These are phyloP conservation scores for Hypomecis punctinalis DNA, from an alignment of 2,888 invertebrate species.

Conservation along the genomic window DNA sequence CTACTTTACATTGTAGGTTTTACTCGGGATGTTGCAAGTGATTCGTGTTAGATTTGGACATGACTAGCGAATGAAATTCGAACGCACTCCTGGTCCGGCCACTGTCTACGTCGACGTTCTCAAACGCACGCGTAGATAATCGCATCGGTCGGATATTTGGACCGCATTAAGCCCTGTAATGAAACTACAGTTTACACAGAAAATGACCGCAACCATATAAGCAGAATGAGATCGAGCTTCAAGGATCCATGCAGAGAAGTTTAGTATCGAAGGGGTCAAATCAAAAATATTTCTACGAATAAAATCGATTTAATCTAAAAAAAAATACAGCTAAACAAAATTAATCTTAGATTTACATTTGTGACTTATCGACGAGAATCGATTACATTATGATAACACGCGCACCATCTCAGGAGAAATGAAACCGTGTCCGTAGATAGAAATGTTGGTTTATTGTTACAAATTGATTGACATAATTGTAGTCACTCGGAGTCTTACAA, in stretches of 20 bases:
- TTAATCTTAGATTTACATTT: slow-evolving; percentile 53
- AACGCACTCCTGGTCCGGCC: slow-evolving; percentile 33
- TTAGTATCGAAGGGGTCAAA: slow-evolving; percentile 53
- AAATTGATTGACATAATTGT: slow-evolving; percentile 63
- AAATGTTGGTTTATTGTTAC: slow-evolving; percentile 63
- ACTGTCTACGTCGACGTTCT: slow-evolving; percentile 36
- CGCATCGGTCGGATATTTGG: slow-evolving; percentile 37
- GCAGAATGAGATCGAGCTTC: slow-evolving; percentile 48
- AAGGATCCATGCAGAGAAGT: slow-evolving; percentile 60
- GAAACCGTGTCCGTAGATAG: slow-evolving; percentile 61
- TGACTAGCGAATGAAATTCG: slow-evolving; percentile 37
- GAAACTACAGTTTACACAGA: slow-evolving; percentile 50
- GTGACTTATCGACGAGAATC: slow-evolving; percentile 41
- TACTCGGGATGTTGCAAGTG: slow-evolving; percentile 26
- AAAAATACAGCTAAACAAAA: slow-evolving; percentile 63
- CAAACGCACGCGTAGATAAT: slow-evolving; percentile 12
- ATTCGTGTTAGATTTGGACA: slow-evolving; percentile 40
- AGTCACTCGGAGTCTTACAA: slow-evolving; percentile 47
- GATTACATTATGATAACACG: slow-evolving; percentile 43
- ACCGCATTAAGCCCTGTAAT: slow-evolving; percentile 49
- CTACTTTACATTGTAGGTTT: slow-evolving; percentile 26
- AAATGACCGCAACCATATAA: slow-evolving; percentile 61
- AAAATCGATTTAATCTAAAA: slow-evolving; percentile 67
- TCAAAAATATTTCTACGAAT: slow-evolving; percentile 54
- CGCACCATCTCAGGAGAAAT: slow-evolving; percentile 54